Evolutionary conservation across 2,888 invertebrate species (phyloP).

Genomic region (Anoncus sp.): DNA sequence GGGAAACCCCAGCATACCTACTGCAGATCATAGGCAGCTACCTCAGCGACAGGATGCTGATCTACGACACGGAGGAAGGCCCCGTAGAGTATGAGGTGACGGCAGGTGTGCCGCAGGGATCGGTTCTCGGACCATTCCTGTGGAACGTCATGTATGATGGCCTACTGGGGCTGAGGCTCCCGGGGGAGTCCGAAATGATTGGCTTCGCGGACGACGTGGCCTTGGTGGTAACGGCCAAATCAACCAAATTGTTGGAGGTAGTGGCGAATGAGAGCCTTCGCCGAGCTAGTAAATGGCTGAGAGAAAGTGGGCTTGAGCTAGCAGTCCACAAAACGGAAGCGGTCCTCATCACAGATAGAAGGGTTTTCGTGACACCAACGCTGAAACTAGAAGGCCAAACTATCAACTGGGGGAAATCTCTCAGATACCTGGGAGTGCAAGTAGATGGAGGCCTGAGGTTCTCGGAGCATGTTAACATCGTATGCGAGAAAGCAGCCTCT

Average conservation of each 20-base stretch:
- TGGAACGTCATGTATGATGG: conserved; percentile 53
- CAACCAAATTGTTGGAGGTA: not conserved
- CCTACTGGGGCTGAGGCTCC: conserved; percentile 11
- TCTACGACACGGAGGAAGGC: conserved; percentile 28
- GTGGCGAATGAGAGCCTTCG: conserved; percentile 12
- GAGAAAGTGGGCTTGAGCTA: conserved; percentile 8
- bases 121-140: conserved; percentile 31
- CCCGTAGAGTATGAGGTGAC: conserved; percentile 9
- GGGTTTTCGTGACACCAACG: not conserved
- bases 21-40: conserved; percentile 7
- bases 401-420: not conserved
- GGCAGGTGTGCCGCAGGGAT: conserved; percentile 37
- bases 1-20: not conserved
- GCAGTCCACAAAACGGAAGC: conserved; percentile 38
- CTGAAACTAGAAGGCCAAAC: not conserved
- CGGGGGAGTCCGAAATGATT: not conserved
- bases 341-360: conserved; percentile 12
- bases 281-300: conserved; percentile 1
- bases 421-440: conserved; percentile 6
- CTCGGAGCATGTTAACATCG: not conserved
- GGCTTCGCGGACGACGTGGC: conserved; percentile 5
- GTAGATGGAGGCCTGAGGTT: not conserved
- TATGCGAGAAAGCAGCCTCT: not conserved
- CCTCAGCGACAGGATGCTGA: conserved; percentile 25
- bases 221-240: conserved; percentile 10